Percentiles rank a stretch among this genome's conserved stretches.
Evolutionary conservation across 1,140 invertebrate genomes (phyloP).

Genomic region (Drosophila novamexicana): DNA sequence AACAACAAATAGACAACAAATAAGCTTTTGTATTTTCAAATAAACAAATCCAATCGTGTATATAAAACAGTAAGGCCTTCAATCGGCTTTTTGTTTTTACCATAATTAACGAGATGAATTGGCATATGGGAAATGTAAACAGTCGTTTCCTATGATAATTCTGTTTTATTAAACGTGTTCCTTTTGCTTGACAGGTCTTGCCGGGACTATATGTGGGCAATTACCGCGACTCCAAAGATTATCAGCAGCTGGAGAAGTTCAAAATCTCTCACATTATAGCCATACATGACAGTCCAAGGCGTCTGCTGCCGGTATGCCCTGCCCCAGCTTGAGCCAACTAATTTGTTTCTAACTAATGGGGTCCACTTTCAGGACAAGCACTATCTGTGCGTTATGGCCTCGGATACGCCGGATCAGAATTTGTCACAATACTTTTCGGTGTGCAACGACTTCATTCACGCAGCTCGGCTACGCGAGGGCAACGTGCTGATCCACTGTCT

Average conservation of each 20-base stretch:
- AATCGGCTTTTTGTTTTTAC: not conserved
- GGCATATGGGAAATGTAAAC: slow-evolving; percentile 66
- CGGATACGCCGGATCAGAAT: slow-evolving; percentile 96
- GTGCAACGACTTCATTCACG: slow-evolving; percentile 98
- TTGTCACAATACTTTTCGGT: slow-evolving; percentile 95
- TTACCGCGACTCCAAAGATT: slow-evolving; percentile 96
- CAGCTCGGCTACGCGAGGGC: slow-evolving; percentile 93
- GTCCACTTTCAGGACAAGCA: slow-evolving; percentile 92
- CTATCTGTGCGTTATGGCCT: slow-evolving; percentile 96
- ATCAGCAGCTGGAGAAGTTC: slow-evolving; percentile 93
- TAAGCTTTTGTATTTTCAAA: slow-evolving; percentile 9
- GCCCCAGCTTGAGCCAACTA: too few species aligned
- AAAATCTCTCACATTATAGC: slow-evolving; percentile 98
- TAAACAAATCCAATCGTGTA: slow-evolving; percentile 27
- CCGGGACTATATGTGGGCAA: slow-evolving; percentile 94
- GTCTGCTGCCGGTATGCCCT: slow-evolving; percentile 90
- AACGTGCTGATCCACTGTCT: slow-evolving; percentile 98
- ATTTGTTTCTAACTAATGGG: not conserved
- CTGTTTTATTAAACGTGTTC: not conserved
- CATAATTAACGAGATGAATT: slow-evolving; percentile 45
- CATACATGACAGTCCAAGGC: slow-evolving; percentile 96
- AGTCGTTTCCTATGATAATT: too few species aligned
- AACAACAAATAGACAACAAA: slow-evolving; percentile 29
- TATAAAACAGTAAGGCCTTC: not conserved
- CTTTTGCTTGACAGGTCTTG: slow-evolving; percentile 88